Base-by-base conservation (phyloP, 2,888 invertebrate species). In the Dendrolimus pini region DNA sequence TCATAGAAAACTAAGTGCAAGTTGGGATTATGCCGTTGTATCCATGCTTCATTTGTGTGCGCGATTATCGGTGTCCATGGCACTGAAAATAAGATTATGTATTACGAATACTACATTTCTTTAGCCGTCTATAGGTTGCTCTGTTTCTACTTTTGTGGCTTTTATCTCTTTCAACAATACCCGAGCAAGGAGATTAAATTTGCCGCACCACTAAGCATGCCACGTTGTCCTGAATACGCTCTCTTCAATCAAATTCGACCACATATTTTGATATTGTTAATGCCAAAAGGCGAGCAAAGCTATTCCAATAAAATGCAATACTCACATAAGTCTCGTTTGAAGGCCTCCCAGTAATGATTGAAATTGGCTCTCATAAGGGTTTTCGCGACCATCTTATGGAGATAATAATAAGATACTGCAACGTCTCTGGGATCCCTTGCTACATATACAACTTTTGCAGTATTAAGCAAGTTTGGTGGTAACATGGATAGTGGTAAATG, bases 391-490 rank as follows among this genome's bases (percentile, higher is more conserved):
- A 94, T 86, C 62, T 91, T 92, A 68, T 93, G 93, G 59, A 95
- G 92, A 71, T 94, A 93, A 72, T 91, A 95, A 68, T 93, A 94
- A 0, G 95, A 95, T 0, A 95, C 92, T 2, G 92, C 92, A 0
- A 94, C 93, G 71, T 96, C 96, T 66, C 95, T 93, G 0, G 95
- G 93, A 72, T 96, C 94, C 66, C 96, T 91, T 0, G 93, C 92
- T 0, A 95, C 93, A 70, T 95, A 95, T 14, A 96, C 89, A 6
- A 95, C 89, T 66, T 85, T 88, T 0, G 93, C 93, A 83, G 78
- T 82, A 65, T 80, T 78, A 10, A 87, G 63, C 7, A 91, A 58
- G 64, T 79, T 79, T 0, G 88, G 86, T 0, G 94, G 94, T n/a
- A 94, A 74, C 30, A 94, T 74, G 0, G 92, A 85, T 57, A 92